phyloP scores from a whole-genome alignment of 2,113 vertebrate species.

The Ptychochromis oligacanthus region DNA sequence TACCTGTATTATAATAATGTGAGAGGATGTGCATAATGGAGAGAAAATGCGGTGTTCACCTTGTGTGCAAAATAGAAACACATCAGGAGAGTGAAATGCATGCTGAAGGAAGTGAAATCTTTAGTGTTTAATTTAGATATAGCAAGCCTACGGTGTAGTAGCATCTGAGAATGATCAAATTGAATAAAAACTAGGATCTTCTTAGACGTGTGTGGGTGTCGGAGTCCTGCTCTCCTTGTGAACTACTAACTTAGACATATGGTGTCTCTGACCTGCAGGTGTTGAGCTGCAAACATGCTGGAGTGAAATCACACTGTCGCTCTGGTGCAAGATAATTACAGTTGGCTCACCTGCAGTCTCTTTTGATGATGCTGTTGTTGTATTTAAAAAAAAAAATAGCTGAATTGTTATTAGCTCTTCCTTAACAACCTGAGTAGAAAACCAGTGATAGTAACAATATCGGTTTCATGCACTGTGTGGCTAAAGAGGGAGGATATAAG shows the following conservation, averaged over 20 bases:
- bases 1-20: slow-evolving; percentile 8
- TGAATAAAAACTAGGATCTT: neutral
- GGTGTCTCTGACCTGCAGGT: slow-evolving; percentile 52
- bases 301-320: slow-evolving; percentile 7
- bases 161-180: neutral
- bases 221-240: slow-evolving; percentile 28
- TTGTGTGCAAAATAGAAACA: neutral
- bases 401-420: neutral
- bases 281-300: slow-evolving; percentile 26
- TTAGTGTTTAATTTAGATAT: slow-evolving; percentile 8
- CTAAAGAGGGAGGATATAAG: slow-evolving; percentile 14
- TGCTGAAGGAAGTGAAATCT: neutral
- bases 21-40: neutral
- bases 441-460: neutral
- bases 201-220: neutral
- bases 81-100: neutral
- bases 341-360: slow-evolving; percentile 2
- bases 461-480: slow-evolving; percentile 8
- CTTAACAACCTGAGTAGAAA: neutral
- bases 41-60: neutral
- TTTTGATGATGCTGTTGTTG: slow-evolving; percentile 6
- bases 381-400: neutral
- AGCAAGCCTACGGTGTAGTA: neutral
- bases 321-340: neutral
- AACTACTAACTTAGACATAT: slow-evolving; percentile 19